Evolutionary conservation across 1,140 invertebrate genomes (phyloP).

Genomic region (Papilio aristodemus): DNA sequence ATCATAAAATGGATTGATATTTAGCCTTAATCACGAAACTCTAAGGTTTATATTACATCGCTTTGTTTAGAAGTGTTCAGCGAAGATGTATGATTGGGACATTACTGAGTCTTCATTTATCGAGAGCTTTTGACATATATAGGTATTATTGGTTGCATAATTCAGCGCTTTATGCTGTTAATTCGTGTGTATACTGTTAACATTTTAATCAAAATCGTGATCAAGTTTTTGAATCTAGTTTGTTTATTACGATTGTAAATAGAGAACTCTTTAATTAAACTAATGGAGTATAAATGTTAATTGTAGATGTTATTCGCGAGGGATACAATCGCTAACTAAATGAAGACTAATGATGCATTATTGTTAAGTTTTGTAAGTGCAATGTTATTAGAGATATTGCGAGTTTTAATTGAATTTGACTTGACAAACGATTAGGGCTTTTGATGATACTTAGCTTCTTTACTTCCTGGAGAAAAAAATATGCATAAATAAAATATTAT

Average conservation of each 20-base stretch:
- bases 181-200: too few relatives aligned
- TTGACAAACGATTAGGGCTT: background rate
- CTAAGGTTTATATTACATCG: too few relatives aligned
- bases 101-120: too few relatives aligned
- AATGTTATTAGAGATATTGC: conserved; percentile 22
- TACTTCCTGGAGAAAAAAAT: too few relatives aligned
- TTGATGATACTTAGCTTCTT: background rate
- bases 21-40: too few relatives aligned
- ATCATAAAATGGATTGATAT: too few relatives aligned
- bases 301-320: conserved; percentile 53
- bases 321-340: conserved; percentile 48
- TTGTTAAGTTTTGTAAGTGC: conserved; percentile 34
- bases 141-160: too few relatives aligned
- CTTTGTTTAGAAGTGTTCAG: too few relatives aligned
- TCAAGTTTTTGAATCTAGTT: background rate
- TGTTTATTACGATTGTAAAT: conserved; percentile 42
- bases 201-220: background rate
- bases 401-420: conserved; percentile 18
- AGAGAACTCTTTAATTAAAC: conserved; percentile 64
- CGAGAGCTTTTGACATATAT: too few relatives aligned
- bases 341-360: conserved; percentile 48
- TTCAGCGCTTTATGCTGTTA: too few relatives aligned
- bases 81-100: too few relatives aligned
- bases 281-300: conserved; percentile 69
- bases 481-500: too few relatives aligned